Evolutionary conservation across 2,797 vertebrate genomes (phyloP).

Genomic region (Oreochromis mossambicus): DNA sequence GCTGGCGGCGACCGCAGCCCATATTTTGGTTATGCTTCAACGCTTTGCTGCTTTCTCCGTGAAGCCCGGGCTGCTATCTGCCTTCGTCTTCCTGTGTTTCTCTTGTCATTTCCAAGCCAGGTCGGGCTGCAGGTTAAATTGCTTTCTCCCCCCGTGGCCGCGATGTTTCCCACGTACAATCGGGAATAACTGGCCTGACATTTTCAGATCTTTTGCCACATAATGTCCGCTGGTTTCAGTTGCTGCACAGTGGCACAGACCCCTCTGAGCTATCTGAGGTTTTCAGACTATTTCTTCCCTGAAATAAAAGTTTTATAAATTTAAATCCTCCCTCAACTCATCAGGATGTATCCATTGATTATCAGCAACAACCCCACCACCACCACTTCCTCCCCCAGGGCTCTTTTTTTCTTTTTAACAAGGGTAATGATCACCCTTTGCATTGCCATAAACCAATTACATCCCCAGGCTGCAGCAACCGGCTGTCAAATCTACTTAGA

Average conservation of each 20-base stretch:
- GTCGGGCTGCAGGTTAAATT: conserved; percentile 50
- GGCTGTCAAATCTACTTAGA: conserved; percentile 41
- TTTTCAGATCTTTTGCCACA: not conserved
- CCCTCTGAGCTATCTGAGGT: not conserved
- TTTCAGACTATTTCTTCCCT: not conserved
- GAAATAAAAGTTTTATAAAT: not conserved
- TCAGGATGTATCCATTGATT: not conserved
- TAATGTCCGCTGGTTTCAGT: not conserved
- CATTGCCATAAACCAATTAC: conserved; percentile 27
- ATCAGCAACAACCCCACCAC: not conserved
- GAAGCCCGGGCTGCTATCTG: not conserved
- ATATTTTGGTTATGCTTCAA: conserved; percentile 34
- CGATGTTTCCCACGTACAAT: not conserved
- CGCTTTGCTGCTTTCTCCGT: conserved; percentile 24
- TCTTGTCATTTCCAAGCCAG: not conserved
- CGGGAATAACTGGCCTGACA: conserved; percentile 5
- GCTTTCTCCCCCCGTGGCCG: not conserved
- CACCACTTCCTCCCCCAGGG: not conserved
- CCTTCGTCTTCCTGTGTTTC: not conserved
- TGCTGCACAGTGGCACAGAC: not conserved
- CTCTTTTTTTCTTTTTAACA: not conserved
- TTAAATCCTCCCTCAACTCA: not conserved
- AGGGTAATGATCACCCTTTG: not conserved
- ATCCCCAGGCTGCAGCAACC: not conserved
- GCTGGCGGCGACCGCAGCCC: conserved; percentile 28